Percentiles rank a stretch among this genome's conserved stretches.
Evolutionary conservation across 2,888 invertebrate genomes (phyloP).

Genomic region (Lasius fuliginosus): DNA sequence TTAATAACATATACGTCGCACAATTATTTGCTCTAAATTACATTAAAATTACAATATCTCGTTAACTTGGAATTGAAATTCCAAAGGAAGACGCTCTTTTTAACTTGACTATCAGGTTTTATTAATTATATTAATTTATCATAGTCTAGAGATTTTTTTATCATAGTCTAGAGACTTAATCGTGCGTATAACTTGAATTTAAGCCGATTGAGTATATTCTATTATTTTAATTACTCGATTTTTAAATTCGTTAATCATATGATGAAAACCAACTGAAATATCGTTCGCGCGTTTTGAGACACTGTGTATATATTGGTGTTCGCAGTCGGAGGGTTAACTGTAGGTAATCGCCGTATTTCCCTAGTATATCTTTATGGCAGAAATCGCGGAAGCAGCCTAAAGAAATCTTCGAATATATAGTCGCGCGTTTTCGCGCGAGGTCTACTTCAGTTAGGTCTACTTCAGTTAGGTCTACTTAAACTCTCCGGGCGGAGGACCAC

Average conservation of each 20-base stretch:
- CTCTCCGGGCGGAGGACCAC: not conserved
- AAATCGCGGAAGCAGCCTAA: constrained; percentile 15
- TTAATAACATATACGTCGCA: not conserved
- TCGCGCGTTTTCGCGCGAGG: constrained; percentile 22
- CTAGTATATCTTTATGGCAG: not conserved
- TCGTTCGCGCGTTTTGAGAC: not conserved
- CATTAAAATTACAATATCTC: not conserved
- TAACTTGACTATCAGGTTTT: not conserved
- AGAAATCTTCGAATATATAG: constrained; percentile 49
- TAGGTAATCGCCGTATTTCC: not conserved
- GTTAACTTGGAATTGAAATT: not conserved
- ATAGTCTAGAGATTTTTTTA: not conserved
- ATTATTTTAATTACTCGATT: not conserved
- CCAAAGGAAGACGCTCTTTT: not conserved
- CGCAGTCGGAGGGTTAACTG: not conserved
- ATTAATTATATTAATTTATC: not conserved
- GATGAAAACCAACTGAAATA: not conserved
- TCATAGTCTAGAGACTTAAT: not conserved
- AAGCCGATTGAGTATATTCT: not conserved
- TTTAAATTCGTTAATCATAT: not conserved
- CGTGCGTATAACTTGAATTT: not conserved
- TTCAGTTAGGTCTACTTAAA: not conserved
- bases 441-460: constrained; percentile 41
- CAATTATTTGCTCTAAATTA: not conserved
- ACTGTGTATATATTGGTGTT: not conserved